Conservation (phyloP, 2,113 vertebrate species). For the Lamprologus tigripictilis region DNA sequence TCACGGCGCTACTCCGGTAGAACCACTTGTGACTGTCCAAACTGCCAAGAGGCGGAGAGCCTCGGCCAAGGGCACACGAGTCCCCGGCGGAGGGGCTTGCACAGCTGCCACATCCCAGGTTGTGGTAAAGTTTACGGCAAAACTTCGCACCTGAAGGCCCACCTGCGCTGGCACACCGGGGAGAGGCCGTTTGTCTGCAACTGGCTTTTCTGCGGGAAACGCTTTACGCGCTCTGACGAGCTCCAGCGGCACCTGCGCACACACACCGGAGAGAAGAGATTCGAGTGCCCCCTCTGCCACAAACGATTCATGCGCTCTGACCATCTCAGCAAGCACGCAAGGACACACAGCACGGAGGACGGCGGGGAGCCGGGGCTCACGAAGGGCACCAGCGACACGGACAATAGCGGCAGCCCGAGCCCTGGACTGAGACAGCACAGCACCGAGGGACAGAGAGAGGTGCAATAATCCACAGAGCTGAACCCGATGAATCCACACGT, state of each 20-base stretch:
- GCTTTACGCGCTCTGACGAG: slow-evolving; percentile 90
- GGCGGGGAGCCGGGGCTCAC: slow-evolving; percentile 48
- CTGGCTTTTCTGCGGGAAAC: slow-evolving; percentile 90
- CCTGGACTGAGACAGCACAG: slow-evolving; percentile 71
- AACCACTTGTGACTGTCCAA: slow-evolving; percentile 88
- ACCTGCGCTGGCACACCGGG: slow-evolving; percentile 92
- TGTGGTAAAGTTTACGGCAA: slow-evolving; percentile 91
- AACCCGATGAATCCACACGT: neutral
- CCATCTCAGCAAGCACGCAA: slow-evolving; percentile 86
- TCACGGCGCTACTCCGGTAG: slow-evolving; percentile 80
- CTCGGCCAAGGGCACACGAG: slow-evolving; percentile 80
- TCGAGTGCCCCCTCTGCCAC: slow-evolving; percentile 83
- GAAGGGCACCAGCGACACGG: slow-evolving; percentile 86
- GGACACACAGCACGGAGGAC: slow-evolving; percentile 80
- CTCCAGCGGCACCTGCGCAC: slow-evolving; percentile 89
- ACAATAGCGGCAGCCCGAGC: slow-evolving; percentile 84
- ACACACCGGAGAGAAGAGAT: slow-evolving; percentile 93
- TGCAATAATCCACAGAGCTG: neutral
- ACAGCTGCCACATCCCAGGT: slow-evolving; percentile 90
- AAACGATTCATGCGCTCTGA: slow-evolving; percentile 94
- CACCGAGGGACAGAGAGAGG: slow-evolving; percentile 50
- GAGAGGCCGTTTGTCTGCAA: slow-evolving; percentile 91
- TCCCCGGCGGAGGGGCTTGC: slow-evolving; percentile 80
- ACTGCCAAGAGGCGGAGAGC: slow-evolving; percentile 87
- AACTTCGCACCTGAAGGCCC: slow-evolving; percentile 88